Base-by-base conservation (phyloP, 92 coral and sea anemone genomes). In the Parazoanthus darwini region DNA sequence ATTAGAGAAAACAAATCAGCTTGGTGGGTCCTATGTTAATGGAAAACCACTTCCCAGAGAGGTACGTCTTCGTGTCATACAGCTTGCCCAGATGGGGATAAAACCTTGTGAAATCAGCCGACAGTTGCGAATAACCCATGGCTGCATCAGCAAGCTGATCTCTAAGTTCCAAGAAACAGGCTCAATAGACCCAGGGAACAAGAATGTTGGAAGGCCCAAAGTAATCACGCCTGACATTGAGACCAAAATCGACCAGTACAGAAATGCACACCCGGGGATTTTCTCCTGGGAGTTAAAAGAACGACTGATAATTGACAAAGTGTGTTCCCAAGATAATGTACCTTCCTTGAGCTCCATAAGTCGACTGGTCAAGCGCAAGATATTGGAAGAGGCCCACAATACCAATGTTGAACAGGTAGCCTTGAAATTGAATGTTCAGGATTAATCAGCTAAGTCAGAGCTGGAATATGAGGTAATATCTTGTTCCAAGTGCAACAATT, bases 101-200 rank as follows among this genome's bases (percentile, higher is more conserved):
- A 95, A 97, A 26, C 98, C 96, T 3, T 96, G 98, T 84, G 98
- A 96, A 14, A 96, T 96, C 88, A 96, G 98, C 67, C 95, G 98
- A 54, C 91, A 89, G 77, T 91, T 94, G 26, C 92, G 93, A 37
- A 91, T 96, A 36, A 94, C 98, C 6, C 98, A 96, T 77, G 98
- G 98, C 8, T 96, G 98, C 82, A 91, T 96, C 38, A 96, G 98
- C 90, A 96, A 96, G 82, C 91, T 96, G 3, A 90, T 96, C 20
- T 81, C 97, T 36, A 93, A 92, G 74, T 96, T 92, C 91, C 93
- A 92, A 71, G 96, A 94, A 59, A 92, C 97, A 1, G 98, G 98
- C 51, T 94, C 92, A 16, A 42, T 96, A 50, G 93, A 91, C 59
- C 94, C 98, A 25, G 92, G 93, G 14, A 93, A 90, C 74, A 90